Evolutionary conservation across 2,888 invertebrate genomes (phyloP).

Genomic region (Zhuqinia jingwanae): DNA sequence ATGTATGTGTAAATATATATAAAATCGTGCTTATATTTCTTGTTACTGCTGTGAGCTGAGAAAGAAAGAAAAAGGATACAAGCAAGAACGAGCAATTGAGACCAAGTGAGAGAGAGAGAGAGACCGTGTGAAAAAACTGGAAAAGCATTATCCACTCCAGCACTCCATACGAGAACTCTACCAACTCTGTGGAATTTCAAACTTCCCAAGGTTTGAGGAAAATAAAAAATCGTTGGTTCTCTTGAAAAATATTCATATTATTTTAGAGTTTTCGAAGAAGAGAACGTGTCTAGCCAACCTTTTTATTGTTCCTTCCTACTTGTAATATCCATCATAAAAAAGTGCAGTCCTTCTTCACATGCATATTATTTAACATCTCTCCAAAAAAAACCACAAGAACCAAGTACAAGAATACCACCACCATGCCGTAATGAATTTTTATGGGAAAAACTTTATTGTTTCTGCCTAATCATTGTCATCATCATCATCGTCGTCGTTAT

Average conservation of each 20-base stretch:
- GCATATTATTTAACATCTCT: conserved; percentile 12
- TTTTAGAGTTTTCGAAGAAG: no score
- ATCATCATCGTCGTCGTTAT: neutral
- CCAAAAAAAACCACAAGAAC: neutral
- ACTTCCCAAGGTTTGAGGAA: conserved; percentile 26
- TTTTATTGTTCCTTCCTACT: neutral
- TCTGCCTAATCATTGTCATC: conserved; percentile 40
- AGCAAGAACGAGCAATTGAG: neutral
- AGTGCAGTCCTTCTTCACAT: conserved; percentile 23
- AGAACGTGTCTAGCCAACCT: conserved; percentile 37
- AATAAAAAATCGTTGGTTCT: conserved; percentile 36
- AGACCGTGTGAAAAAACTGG: conserved; percentile 52
- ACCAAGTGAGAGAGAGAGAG: neutral
- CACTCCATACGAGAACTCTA: neutral
- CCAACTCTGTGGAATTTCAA: conserved; percentile 42
- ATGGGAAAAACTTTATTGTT: conserved; percentile 31
- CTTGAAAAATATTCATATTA: neutral
- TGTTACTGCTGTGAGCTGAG: neutral
- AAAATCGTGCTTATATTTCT: conserved; percentile 19
- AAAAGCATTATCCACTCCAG: conserved; percentile 18
- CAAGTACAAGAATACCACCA: neutral
- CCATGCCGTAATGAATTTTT: conserved; percentile 27
- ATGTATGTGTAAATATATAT: neutral
- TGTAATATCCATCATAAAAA: conserved; percentile 9
- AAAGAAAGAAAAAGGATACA: neutral